Evolutionary conservation across 2,888 invertebrate genomes (phyloP), one percentile per base, ranked within the genome.

Genomic region (Amiota communis): DNA sequence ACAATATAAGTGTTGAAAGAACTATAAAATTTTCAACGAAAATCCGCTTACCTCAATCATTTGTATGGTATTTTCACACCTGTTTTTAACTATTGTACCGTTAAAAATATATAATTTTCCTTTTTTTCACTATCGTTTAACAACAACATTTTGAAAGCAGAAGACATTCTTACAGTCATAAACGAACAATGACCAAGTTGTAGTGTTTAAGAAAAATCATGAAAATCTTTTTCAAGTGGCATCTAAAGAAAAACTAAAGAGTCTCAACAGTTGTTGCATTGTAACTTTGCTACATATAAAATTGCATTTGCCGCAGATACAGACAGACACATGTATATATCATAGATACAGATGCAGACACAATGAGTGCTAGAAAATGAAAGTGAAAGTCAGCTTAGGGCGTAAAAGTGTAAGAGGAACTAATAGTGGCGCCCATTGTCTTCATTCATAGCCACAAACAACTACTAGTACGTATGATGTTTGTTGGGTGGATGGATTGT

Each of bases 301-400:
- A 82, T 82, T 84, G 84, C 81, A 84, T 83, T 84, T 83, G 74
- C 74, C 75, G 48, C n/a, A 57, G 57, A 36, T 36, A 36, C 36
- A 36, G 8, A 36, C 36, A 36, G 8, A 36, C 36, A 36, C 36
- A 2, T 2, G 36, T 36, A 23, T 3, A 23, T 23, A 23, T 23
- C n/a, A n/a, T n/a, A n/a, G n/a, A 1, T 23, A 23, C 1, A 36
- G 36, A 36, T 36, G 6, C 36, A 36, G 6, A 36, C 6, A 36
- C 36, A 36, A 36, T 36, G 36, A 36, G 8, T 36, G 36, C 36
- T 36, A 36, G 36, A 36, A 57, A 67, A 49, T 80, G 78, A 82
- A 84, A 77, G 83, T 75, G 80, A 81, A 81, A 81, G 81, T 81
- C 74, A 6, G 63, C 72, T 72, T 72, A 57, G 70, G 71, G 77